phyloP scores from a whole-genome alignment of 37 sponge, comb jelly and placozoan genomes.

The Corticium candelabrum region DNA sequence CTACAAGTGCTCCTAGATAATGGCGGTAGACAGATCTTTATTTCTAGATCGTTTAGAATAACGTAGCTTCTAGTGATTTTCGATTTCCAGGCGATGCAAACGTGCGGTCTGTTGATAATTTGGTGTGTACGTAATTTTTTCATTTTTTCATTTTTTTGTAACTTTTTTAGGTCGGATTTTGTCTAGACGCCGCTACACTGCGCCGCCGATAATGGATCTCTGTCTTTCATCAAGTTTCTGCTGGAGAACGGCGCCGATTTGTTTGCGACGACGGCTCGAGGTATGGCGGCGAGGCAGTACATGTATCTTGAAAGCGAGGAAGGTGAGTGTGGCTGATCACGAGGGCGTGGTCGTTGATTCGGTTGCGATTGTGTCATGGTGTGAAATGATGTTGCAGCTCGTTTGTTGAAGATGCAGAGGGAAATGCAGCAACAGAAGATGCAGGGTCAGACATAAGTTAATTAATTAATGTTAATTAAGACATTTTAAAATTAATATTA shows the following conservation, averaged over 20 bases:
- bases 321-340: too few species aligned
- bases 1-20: not conserved
- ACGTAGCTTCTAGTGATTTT: too few species aligned
- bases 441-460: too few species aligned
- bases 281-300: not conserved
- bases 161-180: not conserved
- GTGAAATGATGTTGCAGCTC: not conserved
- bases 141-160: not conserved
- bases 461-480: too few species aligned
- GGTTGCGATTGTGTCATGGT: too few species aligned
- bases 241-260: not conserved
- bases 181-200: not conserved
- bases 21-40: not conserved
- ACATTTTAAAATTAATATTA: too few species aligned
- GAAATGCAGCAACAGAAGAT: not conserved
- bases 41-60: too few species aligned
- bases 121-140: too few species aligned
- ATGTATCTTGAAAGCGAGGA: not conserved
- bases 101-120: too few species aligned
- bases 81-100: too few species aligned
- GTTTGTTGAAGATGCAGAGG: not conserved
- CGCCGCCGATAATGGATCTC: not conserved
- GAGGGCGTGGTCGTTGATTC: too few species aligned
- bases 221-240: not conserved
- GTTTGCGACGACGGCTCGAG: not conserved